Percentiles rank a stretch among this genome's conserved stretches.
Conservation (phyloP, 1,140 invertebrate species). For the Zaprionus ghesquierei region DNA sequence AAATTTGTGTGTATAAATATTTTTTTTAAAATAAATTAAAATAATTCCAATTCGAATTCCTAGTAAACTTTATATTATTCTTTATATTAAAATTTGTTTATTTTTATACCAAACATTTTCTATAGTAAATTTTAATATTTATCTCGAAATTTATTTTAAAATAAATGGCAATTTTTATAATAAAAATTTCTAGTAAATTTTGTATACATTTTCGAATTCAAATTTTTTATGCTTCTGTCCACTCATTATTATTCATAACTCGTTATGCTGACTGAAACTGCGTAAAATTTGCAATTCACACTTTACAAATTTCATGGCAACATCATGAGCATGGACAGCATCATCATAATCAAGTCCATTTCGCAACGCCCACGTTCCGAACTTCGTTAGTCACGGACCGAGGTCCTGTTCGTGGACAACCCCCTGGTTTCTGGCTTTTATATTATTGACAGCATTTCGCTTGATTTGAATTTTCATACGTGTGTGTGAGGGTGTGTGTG, state of each 20-base stretch:
- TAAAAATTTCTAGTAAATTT: too few species aligned
- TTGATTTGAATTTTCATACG: constrained; percentile 75
- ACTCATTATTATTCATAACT: constrained; percentile 77
- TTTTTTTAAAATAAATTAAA: too few species aligned
- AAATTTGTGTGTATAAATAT: too few species aligned
- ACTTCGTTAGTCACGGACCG: constrained; percentile 72
- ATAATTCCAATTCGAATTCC: too few species aligned
- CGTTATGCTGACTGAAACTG: constrained; percentile 45
- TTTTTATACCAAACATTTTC: too few species aligned
- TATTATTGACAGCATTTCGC: constrained; percentile 79
- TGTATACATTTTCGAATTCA: neutral
- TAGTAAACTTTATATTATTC: too few species aligned
- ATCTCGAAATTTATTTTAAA: too few species aligned
- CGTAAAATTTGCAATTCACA: constrained; percentile 79
- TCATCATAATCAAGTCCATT: constrained; percentile 20
- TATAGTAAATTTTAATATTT: too few species aligned
- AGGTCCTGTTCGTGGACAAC: neutral
- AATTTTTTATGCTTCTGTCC: neutral
- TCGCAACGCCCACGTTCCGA: constrained; percentile 43
- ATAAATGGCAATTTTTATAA: too few species aligned
- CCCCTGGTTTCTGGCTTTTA: constrained; percentile 44
- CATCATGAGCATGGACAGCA: constrained; percentile 31
- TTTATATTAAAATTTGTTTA: too few species aligned
- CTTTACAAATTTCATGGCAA: constrained; percentile 70
- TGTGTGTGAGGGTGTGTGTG: neutral